Conservation (phyloP, 1,140 invertebrate genomes). For the Goniozus legneri region DNA sequence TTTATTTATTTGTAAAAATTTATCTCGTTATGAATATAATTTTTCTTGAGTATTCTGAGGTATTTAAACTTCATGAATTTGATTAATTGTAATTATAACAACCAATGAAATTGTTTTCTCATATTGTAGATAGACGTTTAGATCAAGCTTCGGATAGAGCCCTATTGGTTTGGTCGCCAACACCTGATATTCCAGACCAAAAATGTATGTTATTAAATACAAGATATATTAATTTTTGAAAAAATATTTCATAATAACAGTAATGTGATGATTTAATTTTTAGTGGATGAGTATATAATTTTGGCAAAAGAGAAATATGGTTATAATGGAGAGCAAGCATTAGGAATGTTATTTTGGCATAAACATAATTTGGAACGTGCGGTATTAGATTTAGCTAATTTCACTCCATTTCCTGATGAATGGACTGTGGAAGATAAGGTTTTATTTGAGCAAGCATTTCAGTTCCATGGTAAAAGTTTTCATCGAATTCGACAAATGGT, state of each 20-base stretch:
- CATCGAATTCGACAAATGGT: constrained; percentile 97
- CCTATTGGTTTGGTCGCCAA: constrained; percentile 92
- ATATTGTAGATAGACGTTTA: constrained; percentile 41
- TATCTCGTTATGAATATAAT: not conserved
- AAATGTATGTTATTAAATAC: constrained; percentile 67
- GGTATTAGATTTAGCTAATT: constrained; percentile 90
- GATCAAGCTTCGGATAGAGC: constrained; percentile 71
- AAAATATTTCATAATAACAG: constrained; percentile 4
- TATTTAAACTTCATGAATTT: not conserved
- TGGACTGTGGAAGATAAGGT: constrained; percentile 99
- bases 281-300: constrained; percentile 92
- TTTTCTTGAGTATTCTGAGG: too few species aligned
- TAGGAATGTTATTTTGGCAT: constrained; percentile 98
- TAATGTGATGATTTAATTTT: constrained; percentile 24
- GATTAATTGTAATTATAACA: constrained; percentile 10
- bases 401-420: constrained; percentile 96
- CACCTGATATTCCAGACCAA: constrained; percentile 77
- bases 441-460: constrained; percentile 95
- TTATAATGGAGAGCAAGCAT: constrained; percentile 94
- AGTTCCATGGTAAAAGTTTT: constrained; percentile 98
- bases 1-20: not conserved
- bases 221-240: constrained; percentile 7
- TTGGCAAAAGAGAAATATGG: constrained; percentile 97
- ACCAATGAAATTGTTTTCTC: constrained; percentile 7
- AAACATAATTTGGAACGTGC: constrained; percentile 93